Base-by-base conservation (phyloP, 30 jellyfish, hydroid and myxozoan genomes). In the Haliclystus octoradiatus region DNA sequence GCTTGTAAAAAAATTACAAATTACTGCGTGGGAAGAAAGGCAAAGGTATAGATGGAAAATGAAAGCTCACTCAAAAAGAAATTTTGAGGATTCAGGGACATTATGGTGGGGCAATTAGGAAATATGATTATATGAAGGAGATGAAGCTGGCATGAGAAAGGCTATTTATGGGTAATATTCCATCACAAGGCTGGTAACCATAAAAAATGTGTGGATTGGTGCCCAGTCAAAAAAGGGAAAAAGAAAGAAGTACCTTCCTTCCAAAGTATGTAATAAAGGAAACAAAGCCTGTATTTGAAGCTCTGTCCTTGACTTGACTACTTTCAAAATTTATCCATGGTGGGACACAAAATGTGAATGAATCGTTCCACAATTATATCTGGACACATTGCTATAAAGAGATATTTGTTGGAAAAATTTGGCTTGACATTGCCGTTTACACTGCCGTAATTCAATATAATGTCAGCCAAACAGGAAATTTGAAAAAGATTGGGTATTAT, bases 291-390 rank as follows among this genome's bases (percentile, higher is more conserved):
- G 68, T 53, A 12, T 53, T 53, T 53, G 68, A 53, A 53, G 31
- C 68, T 26, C 31, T 53, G 68, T 14, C 68, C 5, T 53, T 26
- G 23, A 12, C 12, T 24, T 12, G 23, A 13, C 31, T 53, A 7
- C 68, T 53, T 12, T 53, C 68, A 12, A 53, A 26, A 26, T 53
- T 12, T 53, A 53, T 26, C 27, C 68, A 53, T 53, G 68, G 68
- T 14, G 68, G 68, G 23, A 53, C 68, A 5, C 68, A 53, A 53
- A 53, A 53, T 53, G 68, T 53, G 27, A 53, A 53, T 24, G 68
- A 53, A 53, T 53, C 68, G 12, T 53, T 53, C 23, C 68, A 53
- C 23, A 12, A 53, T 26, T 4, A 5, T 7, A 53, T 53, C 27
- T 53, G 68, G 68, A 14, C 68, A 13, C 68, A 5, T n/a, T 53